These are phyloP conservation scores for Tupiocoris notatus DNA, from an alignment of 2,888 invertebrate species.

Conservation along the genomic window DNA sequence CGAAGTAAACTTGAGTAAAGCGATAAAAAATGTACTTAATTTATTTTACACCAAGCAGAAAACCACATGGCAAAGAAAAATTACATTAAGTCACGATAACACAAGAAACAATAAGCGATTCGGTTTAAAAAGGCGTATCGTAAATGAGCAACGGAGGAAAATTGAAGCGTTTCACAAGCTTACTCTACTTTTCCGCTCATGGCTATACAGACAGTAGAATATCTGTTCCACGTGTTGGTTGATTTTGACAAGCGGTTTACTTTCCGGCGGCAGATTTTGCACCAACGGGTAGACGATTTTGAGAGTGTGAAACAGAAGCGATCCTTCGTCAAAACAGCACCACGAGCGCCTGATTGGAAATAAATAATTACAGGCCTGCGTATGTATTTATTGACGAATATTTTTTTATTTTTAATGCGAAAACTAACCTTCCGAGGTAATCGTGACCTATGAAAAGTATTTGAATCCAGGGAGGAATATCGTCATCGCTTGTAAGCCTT, in stretches of 20 bases:
- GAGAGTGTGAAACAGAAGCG: constrained; percentile 74
- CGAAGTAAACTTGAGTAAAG: no score
- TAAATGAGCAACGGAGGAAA: no score
- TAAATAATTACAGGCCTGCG: no score
- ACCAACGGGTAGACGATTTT: constrained; percentile 70
- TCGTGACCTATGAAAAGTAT: constrained; percentile 81
- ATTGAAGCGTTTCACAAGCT: no score
- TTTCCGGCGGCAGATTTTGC: constrained; percentile 50
- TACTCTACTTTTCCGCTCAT: constrained; percentile 62
- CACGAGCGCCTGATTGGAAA: constrained; percentile 61
- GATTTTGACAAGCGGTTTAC: constrained; percentile 58
- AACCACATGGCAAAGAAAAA: no score
- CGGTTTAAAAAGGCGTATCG: no score
- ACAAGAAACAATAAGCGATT: no score
- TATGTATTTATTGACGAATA: no score
- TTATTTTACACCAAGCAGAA: no score
- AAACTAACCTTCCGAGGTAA: constrained; percentile 67
- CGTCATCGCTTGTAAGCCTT: constrained; percentile 45
- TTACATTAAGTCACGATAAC: no score
- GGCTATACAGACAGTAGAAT: constrained; percentile 80
- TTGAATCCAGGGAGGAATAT: constrained; percentile 69
- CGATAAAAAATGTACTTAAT: no score
- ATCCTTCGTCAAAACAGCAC: constrained; percentile 76
- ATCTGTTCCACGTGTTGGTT: constrained; percentile 81
- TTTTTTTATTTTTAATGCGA: no score